Evolutionary conservation across 2,888 invertebrate genomes (phyloP).

Genomic region (Cheilosia urbana): DNA sequence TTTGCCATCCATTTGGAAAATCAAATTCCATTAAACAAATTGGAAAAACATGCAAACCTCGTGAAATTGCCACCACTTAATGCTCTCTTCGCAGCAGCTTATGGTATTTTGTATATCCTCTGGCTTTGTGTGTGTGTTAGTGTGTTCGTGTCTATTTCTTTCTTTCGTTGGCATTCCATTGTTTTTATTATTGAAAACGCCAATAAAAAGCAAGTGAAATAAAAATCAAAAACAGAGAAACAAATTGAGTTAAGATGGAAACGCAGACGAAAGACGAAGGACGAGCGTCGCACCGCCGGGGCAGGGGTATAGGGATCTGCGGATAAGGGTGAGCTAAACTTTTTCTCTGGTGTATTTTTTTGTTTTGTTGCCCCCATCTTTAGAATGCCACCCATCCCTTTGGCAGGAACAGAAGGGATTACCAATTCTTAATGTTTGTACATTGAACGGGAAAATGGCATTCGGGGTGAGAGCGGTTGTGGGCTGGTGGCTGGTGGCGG

Average conservation of each 20-base stretch:
- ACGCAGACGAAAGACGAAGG: constrained; percentile 7
- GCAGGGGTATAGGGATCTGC: background rate
- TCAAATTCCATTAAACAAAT: constrained; percentile 80
- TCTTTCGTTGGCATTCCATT: constrained; percentile 42
- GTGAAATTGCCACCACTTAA: constrained; percentile 77
- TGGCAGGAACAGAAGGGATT: constrained; percentile 73
- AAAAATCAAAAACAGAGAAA: constrained; percentile 75
- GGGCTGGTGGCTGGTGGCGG: constrained; percentile 53
- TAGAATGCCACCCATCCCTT: constrained; percentile 4
- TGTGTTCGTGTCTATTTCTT: constrained; percentile 15
- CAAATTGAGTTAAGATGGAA: constrained; percentile 70
- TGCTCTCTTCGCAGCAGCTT: constrained; percentile 67
- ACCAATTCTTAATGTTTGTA: constrained; percentile 75
- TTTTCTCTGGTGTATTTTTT: constrained; percentile 26
- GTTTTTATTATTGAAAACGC: constrained; percentile 74
- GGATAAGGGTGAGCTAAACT: constrained; percentile 62
- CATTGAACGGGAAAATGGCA: constrained; percentile 51
- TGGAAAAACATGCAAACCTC: constrained; percentile 79
- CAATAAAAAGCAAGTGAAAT: constrained; percentile 74
- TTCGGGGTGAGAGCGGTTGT: constrained; percentile 36
- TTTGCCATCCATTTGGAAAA: constrained; percentile 79
- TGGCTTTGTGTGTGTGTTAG: background rate
- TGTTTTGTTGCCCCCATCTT: background rate
- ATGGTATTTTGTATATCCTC: constrained; percentile 43
- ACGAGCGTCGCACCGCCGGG: too few relatives aligned